Conservation (phyloP, 2,113 vertebrate species). For the Mungos mungo region DNA sequence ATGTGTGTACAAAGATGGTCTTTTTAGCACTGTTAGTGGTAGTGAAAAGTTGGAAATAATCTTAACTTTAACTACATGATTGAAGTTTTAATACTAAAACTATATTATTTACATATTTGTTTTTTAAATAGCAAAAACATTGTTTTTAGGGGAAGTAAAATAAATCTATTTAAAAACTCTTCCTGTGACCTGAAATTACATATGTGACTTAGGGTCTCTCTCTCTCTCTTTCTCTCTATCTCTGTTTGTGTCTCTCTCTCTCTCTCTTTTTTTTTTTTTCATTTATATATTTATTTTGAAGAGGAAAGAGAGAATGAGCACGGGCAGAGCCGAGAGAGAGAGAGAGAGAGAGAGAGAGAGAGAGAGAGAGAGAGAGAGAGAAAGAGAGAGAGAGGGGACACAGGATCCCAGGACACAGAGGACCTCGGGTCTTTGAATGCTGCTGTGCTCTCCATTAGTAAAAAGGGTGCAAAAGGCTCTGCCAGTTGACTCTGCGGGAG, state of each 20-base stretch:
- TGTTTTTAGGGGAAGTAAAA: conserved; percentile 28
- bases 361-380: too few species aligned
- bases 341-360: too few species aligned
- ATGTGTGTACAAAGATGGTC: not conserved
- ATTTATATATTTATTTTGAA: too few species aligned
- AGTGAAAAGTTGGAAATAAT: not conserved
- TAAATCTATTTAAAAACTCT: conserved; percentile 10
- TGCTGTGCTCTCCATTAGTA: not conserved
- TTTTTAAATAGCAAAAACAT: not conserved
- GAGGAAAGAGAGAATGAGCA: too few species aligned
- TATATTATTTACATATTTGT: not conserved
- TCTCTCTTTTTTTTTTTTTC: not conserved
- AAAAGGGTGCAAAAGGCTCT: not conserved
- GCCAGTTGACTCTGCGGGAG: not conserved
- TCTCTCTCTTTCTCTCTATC: not conserved
- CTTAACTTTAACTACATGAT: not conserved
- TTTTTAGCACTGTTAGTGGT: not conserved
- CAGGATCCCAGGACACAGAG: too few species aligned
- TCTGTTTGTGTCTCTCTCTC: not conserved
- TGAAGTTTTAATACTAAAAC: conserved; percentile 44
- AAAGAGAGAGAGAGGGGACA: too few species aligned
- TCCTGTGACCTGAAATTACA: not conserved
- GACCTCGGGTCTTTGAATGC: not conserved
- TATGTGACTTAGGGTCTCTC: not conserved
- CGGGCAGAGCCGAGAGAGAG: too few species aligned